Base-by-base conservation (phyloP, 2,888 invertebrate species). In the Cotesia congregata region DNA sequence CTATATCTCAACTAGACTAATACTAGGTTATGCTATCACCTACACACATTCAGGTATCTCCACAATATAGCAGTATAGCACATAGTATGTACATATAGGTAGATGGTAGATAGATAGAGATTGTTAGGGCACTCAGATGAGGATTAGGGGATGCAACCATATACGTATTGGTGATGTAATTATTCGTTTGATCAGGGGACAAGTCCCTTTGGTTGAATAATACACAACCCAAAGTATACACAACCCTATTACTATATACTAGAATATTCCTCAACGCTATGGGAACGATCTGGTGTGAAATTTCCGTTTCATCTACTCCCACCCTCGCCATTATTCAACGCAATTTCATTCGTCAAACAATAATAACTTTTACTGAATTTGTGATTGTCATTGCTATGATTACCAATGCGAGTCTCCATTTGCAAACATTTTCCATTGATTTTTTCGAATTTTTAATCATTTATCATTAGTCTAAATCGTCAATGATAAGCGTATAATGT, bases 121-220 rank as follows among this genome's bases (percentile, higher is more conserved):
- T 70, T 41, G 64, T 17, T 64, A 65, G 41, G 50, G 50, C 50
- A 50, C 50, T 50, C 50, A 69, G 50, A 69, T 20, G 61, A 67
- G 67, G 67, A 61, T 71, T 67, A 72, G 50, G 40, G 72, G 85
- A 85, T 80, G 83, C 84, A 81, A 82, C 82, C 82, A 79, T 77
- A 78, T 76, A 72, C 50, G 50, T 50, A 76, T 77, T 83, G 81
- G 80, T 84, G 84, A 84, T 85, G 84, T 85, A 85, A 85, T 84
- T 83, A 83, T 84, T 84, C 83, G 84, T 83, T 76, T 60, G 40
- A 71, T 83, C 81, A 80, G 79, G 80, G 81, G 70, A 77, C 80
- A 79, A 70, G 80, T 62, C 72, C 67, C 50, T 30, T 39, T 15
- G 67, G 30, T 67, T 73, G 50, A 60, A 60, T 73, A 62, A 69